Conservation (phyloP, 2,797 vertebrate genomes). For the Leucoraja ocellata region DNA sequence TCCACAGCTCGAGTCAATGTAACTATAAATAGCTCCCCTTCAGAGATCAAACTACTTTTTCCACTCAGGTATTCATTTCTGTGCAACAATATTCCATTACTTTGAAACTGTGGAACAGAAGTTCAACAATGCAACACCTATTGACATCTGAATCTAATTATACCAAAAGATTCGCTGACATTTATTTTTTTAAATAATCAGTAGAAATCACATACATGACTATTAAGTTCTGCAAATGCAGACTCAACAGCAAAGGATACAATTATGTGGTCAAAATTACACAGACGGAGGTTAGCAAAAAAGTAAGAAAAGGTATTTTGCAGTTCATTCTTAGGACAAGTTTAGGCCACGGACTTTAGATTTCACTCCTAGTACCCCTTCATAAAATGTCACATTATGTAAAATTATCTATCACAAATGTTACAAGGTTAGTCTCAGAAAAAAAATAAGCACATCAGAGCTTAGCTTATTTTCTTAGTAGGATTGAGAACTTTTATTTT, state of each 20-base stretch:
- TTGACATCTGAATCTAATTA: slow-evolving; percentile 26
- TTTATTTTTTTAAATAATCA: slow-evolving; percentile 30
- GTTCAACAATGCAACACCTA: slow-evolving; percentile 8
- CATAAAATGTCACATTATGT: background rate
- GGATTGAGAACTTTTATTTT: background rate
- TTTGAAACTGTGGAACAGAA: slow-evolving; percentile 35
- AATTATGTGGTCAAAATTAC: slow-evolving; percentile 10
- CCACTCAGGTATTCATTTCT: slow-evolving; percentile 27
- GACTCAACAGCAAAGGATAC: background rate
- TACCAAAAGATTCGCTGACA: slow-evolving; percentile 28
- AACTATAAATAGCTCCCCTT: slow-evolving; percentile 32
- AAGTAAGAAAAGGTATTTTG: slow-evolving; percentile 26
- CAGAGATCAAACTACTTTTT: slow-evolving; percentile 38
- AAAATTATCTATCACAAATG: background rate
- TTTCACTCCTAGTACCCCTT: background rate
- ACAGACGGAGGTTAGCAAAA: background rate
- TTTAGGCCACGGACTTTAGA: slow-evolving; percentile 36
- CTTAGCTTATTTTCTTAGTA: background rate
- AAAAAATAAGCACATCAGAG: background rate
- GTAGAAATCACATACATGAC: slow-evolving; percentile 24
- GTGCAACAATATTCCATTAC: slow-evolving; percentile 25
- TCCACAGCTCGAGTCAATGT: background rate
- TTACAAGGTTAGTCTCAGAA: background rate
- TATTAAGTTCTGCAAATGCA: background rate
- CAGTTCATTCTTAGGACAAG: slow-evolving; percentile 39